These are phyloP conservation scores for Prionchulus punctatus DNA, from an alignment of 2,888 invertebrate genomes.

Conservation along the genomic window DNA sequence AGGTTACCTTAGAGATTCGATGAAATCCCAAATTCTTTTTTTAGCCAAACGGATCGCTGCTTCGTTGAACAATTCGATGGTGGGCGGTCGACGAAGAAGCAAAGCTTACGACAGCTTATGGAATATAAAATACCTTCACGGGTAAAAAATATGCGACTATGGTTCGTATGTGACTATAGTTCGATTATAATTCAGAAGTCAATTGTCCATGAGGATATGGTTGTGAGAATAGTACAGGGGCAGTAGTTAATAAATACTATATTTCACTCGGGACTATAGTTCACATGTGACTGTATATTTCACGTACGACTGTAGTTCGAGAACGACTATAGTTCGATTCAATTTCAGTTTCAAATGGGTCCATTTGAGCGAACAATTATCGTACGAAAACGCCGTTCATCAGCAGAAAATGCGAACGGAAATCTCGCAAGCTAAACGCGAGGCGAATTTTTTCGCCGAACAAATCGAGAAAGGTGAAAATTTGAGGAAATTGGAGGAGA, in stretches of 20 bases:
- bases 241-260: no score
- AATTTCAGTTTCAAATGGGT: slow-evolving; percentile 71
- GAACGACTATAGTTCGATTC: background rate
- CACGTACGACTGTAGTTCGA: no score
- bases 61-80: slow-evolving; percentile 62
- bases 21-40: background rate
- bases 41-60: slow-evolving; percentile 55
- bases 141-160: no score
- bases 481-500: slow-evolving; percentile 25
- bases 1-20: no score
- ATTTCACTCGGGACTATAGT: no score
- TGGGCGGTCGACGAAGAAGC: slow-evolving; percentile 65
- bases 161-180: no score
- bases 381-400: slow-evolving; percentile 74
- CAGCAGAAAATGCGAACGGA: slow-evolving; percentile 69
- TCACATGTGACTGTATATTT: no score
- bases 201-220: no score
- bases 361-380: slow-evolving; percentile 68
- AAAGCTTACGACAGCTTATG: slow-evolving; percentile 76
- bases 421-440: slow-evolving; percentile 75
- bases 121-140: slow-evolving; percentile 85
- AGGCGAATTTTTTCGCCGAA: slow-evolving; percentile 65
- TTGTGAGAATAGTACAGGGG: no score
- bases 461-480: slow-evolving; percentile 33
- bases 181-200: no score